Base-by-base conservation (phyloP, 2,888 invertebrate genomes). In the Heliconius charithonia region DNA sequence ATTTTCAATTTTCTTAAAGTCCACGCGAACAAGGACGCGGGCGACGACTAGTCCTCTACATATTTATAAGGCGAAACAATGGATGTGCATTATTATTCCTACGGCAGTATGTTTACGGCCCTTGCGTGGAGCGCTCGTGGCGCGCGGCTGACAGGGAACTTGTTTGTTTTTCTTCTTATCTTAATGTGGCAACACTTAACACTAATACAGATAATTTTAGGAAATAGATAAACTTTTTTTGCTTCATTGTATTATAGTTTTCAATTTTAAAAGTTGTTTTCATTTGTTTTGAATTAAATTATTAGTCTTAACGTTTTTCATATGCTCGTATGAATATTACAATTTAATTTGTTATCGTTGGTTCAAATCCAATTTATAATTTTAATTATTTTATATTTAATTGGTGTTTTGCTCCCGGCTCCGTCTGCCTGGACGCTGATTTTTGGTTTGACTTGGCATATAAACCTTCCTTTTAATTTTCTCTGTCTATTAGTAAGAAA, bases 61-160 rank as follows among this genome's bases (percentile, higher is more conserved):
- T 29, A 70, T 70, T 9, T 2, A 59, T 12, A n/a, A 10, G 3
- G 29, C 19, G 22, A 13, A 66, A 65, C 56, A 45, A 67, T 77
- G 10, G 29, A 62, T 16, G 41, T 22, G 41, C 70, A 22, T 51
- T 72, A 12, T 45, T 66, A 65, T 32, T 45, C 41, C 25, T 56
- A 59, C 66, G 81, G 80, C 85, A 87, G 87, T 87, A 81, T 81
- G 83, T 83, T 82, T 79, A 83, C 76, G 63, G 83, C 66, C 74
- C 66, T 66, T 79, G 81, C 73, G 78, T 80, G 45, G 83, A 73
- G 80, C 83, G 80, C 82, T 82, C 82, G 82, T 75, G 80, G 70
- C 80, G 76, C 74, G 65, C 66, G 77, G 77, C 78, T 79, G 79
- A 74, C 77, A 37, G 59, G 10, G 32, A 70, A 51, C 4, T 27